phyloP scores from a whole-genome alignment of 1,140 invertebrate species.

The Cherax destructor region DNA sequence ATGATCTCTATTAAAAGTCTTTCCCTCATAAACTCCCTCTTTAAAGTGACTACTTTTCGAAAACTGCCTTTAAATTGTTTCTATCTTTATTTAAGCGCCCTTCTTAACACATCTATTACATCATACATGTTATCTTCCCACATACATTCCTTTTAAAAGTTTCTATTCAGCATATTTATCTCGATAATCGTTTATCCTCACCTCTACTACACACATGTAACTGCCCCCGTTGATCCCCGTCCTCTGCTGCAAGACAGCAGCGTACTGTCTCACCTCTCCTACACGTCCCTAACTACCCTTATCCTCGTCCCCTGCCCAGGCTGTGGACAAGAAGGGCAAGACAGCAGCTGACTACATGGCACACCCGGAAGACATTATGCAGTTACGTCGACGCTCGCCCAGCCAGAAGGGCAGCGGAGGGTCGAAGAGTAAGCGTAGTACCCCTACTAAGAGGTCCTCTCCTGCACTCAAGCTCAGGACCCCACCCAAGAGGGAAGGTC shows the following conservation, averaged over 20 bases:
- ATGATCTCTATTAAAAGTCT: too few species aligned
- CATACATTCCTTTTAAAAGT: too few species aligned
- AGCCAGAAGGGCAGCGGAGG: constrained; percentile 79
- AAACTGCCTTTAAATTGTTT: too few species aligned
- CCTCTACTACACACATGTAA: not conserved
- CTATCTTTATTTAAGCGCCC: too few species aligned
- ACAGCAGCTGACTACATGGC: constrained; percentile 84
- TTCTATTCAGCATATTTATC: too few species aligned
- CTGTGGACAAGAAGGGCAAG: constrained; percentile 80
- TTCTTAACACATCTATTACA: too few species aligned
- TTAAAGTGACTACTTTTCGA: too few species aligned
- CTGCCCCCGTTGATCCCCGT: not conserved
- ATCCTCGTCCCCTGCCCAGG: not conserved
- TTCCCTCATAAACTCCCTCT: too few species aligned
- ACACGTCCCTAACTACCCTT: not conserved
- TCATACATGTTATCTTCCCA: too few species aligned
- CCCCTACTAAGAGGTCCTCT: constrained; percentile 48
- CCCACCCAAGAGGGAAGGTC: constrained; percentile 70
- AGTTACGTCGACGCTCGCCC: constrained; percentile 73
- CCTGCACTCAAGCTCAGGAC: constrained; percentile 53
- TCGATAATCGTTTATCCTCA: too few species aligned
- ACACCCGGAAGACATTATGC: constrained; percentile 74
- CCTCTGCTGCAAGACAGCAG: not conserved
- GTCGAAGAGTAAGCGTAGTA: constrained; percentile 74
- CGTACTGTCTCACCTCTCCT: not conserved